phyloP scores from a whole-genome alignment of 2,888 invertebrate species.

The Oeneis ivallda region DNA sequence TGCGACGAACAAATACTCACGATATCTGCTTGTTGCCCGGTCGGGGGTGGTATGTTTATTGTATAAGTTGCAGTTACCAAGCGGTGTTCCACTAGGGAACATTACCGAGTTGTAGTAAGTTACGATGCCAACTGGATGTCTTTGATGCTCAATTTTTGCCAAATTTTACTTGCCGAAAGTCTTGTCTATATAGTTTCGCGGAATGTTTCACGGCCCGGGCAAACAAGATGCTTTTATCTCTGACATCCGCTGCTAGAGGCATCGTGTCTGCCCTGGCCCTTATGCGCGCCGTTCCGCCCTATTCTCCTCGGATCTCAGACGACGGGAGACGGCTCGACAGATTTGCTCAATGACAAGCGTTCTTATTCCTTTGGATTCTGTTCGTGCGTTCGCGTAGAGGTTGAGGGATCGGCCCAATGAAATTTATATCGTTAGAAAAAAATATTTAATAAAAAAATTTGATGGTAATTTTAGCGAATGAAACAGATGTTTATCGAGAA shows the following conservation, averaged over 20 bases:
- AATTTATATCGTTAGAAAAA: conserved; percentile 65
- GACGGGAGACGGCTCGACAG: conserved; percentile 40
- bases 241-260: too few species aligned
- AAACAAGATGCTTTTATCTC: too few species aligned
- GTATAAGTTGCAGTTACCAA: conserved; percentile 74
- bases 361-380: conserved; percentile 60
- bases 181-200: conserved; percentile 69
- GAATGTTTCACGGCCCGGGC: conserved; percentile 35
- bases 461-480: conserved; percentile 59
- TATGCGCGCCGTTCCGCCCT: conserved; percentile 43
- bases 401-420: conserved; percentile 60
- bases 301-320: conserved; percentile 45
- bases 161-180: conserved; percentile 80
- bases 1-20: conserved; percentile 32
- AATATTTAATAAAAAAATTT: conserved; percentile 57
- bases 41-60: conserved; percentile 17
- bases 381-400: conserved; percentile 51
- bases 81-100: conserved; percentile 67
- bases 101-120: conserved; percentile 59
- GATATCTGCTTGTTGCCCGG: conserved; percentile 34
- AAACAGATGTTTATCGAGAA: conserved; percentile 59
- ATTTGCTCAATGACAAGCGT: conserved; percentile 72
- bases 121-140: conserved; percentile 76
- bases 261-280: too few species aligned
- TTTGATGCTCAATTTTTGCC: conserved; percentile 80